Evolutionary conservation across 2,113 vertebrate species (phyloP).

Genomic region (Pycnonotus jocosus): DNA sequence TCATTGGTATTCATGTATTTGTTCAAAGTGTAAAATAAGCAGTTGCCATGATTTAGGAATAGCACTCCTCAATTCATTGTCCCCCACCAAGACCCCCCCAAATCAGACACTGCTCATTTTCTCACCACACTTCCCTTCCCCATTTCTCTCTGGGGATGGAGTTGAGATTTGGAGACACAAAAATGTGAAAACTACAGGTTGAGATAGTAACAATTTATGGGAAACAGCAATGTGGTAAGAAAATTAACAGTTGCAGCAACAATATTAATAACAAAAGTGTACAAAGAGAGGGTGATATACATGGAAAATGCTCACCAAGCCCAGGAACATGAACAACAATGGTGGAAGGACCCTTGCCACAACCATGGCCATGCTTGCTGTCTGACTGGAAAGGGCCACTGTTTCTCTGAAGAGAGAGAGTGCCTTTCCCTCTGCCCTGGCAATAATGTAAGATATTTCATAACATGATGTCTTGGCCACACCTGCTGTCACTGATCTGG

Average conservation of each 20-base stretch:
- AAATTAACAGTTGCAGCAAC: not conserved
- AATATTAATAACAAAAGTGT: not conserved
- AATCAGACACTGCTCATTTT: not conserved
- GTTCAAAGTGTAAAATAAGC: not conserved
- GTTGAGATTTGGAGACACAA: not conserved
- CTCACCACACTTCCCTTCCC: not conserved
- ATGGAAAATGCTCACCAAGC: not conserved
- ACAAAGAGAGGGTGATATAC: not conserved
- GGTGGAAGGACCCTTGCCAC: not conserved
- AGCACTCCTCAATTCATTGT: not conserved
- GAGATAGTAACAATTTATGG: not conserved
- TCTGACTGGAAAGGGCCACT: not conserved
- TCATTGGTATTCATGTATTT: not conserved
- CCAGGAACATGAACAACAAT: not conserved
- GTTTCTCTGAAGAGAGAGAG: not conserved
- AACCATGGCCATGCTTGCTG: not conserved
- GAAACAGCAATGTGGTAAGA: not conserved
- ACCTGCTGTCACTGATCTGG: not conserved
- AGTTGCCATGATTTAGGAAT: not conserved
- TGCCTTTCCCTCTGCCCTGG: not conserved
- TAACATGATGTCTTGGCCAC: not conserved
- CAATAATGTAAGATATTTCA: not conserved
- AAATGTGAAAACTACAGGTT: not conserved
- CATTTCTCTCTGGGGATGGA: not conserved
- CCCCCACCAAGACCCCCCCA: not conserved